Base-by-base conservation (phyloP, 2,113 vertebrate genomes). In the Candoia aspera region DNA sequence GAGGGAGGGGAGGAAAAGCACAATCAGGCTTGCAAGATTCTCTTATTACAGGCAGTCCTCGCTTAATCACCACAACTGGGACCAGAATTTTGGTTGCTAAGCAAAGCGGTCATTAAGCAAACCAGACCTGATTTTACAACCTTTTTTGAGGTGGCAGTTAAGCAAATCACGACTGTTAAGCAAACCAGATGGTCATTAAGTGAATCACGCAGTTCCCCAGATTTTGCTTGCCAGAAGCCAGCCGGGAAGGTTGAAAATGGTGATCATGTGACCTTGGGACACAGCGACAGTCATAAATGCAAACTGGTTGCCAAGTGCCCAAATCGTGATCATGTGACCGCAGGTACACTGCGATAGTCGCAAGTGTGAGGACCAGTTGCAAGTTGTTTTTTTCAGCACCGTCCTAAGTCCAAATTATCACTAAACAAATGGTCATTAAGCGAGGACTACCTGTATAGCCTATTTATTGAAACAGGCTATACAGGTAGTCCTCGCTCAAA, bases 81-180 rank as follows among this genome's bases (percentile, higher is more conserved):
- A 0, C 29, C 64, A n/a, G n/a, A 5, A 15, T n/a, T n/a, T n/a
- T n/a, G 4, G 11, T n/a, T 0, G 4, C 12, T 68, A 1, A 6
- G 26, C 3, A 26, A 68, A n/a, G 13, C 26, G 0, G 12, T 2
- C 4, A 29, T 15, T 17, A 33, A 33, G 29, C 6, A 12, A 62
- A 9, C 3, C 29, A 3, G 9, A 1, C 58, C 58, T 1, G 17
- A 5, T 21, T 21, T 59, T 8, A 3, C 59, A 6, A 24, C 23
- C 23, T 60, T 60, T 24, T 8, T 21, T 59, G 58, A 19, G 6
- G 58, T 6, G 6, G 58, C 8, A 23, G 21, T 59, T 59, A 59
- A 62, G 23, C 29, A 24, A 3, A 62, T 62, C 60, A 29, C 26
- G 1, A 1, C 5, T 26, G 60, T 62, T 62, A 29, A 62, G 60